Evolutionary conservation across 2,797 vertebrate species (phyloP).

Genomic region (Florisuga fusca): DNA sequence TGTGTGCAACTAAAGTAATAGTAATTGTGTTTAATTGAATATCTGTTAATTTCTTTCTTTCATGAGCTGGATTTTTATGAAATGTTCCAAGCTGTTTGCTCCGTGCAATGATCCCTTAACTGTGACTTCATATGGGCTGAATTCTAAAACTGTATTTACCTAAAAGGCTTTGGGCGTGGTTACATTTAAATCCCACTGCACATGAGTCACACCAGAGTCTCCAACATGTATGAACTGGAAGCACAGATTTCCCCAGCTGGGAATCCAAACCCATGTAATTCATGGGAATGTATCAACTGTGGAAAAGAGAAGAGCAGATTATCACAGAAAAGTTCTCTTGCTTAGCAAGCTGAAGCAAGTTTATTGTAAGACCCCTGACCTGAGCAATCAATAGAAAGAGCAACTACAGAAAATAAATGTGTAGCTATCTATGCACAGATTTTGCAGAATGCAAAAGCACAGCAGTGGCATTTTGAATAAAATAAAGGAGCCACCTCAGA

Average conservation of each 20-base stretch:
- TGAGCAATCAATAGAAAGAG: neutral
- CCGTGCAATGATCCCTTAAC: neutral
- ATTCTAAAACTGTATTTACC: neutral
- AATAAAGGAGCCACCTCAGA: neutral
- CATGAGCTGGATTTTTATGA: neutral
- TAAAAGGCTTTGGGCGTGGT: neutral
- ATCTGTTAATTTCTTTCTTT: conserved; percentile 12
- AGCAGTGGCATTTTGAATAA: neutral
- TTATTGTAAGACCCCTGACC: neutral
- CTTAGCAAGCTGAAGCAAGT: neutral
- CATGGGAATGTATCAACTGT: neutral
- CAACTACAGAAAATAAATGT: neutral
- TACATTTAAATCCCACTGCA: neutral
- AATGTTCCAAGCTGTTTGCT: neutral
- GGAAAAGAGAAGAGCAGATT: neutral
- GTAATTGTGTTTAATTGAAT: neutral
- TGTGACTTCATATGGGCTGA: neutral
- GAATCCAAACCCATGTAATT: neutral
- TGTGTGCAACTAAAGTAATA: neutral
- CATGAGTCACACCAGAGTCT: neutral
- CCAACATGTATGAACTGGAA: neutral
- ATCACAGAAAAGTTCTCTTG: neutral
- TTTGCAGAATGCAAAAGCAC: neutral
- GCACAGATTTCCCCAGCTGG: neutral
- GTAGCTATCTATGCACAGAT: neutral